A percentile compares a stretch with the other conserved stretches of the same genome.
Conservation (phyloP, 2,797 vertebrate species). For the Anisognathus igniventris region DNA sequence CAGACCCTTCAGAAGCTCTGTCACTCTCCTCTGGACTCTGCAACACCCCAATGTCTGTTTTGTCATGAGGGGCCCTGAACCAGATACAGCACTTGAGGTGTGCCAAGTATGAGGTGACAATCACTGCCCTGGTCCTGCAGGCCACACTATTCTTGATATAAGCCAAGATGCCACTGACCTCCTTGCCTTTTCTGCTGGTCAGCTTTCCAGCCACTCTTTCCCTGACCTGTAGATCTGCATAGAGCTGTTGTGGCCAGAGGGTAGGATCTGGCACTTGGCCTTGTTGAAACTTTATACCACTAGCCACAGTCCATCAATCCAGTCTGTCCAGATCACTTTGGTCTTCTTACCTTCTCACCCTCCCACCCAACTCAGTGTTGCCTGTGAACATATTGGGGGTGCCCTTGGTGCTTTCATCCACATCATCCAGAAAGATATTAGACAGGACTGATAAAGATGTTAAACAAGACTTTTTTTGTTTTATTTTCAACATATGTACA, state of each 20-base stretch:
- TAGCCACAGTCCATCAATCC: not conserved
- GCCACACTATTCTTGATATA: too few species aligned
- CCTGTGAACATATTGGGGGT: accelerated
- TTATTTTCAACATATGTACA: not conserved
- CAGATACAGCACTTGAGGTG: not conserved
- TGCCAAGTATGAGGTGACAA: not conserved
- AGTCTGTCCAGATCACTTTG: not conserved
- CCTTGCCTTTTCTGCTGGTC: not conserved
- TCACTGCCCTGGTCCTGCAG: not conserved
- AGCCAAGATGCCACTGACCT: not conserved
- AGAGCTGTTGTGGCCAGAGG: not conserved
- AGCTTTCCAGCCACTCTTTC: not conserved
- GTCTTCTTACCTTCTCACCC: too few species aligned
- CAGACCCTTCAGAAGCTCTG: not conserved
- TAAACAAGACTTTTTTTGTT: not conserved
- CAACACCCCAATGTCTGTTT: not conserved
- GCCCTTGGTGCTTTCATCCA: not conserved
- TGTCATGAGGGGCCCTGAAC: not conserved
- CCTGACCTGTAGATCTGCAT: not conserved
- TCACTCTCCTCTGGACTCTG: not conserved
- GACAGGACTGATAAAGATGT: not conserved
- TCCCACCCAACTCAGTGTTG: accelerated
- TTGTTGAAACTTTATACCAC: not conserved
- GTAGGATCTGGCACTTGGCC: not conserved
- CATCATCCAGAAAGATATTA: not conserved